Base-by-base conservation (phyloP, 2,888 invertebrate genomes). In the Hemaris fuciformis region DNA sequence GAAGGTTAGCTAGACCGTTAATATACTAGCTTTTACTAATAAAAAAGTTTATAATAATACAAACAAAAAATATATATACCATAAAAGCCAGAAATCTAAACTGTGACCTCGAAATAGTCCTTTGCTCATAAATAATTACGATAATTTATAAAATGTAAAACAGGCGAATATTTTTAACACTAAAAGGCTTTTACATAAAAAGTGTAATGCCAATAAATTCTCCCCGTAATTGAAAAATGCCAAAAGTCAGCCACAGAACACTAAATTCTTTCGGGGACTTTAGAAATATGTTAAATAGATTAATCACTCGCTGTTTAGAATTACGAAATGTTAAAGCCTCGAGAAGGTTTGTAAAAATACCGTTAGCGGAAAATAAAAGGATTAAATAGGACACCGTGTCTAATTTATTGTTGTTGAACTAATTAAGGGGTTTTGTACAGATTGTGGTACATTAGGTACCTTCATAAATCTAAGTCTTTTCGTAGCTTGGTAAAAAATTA, bases 401-500 rank as follows among this genome's bases (percentile, higher is more conserved):
- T 72, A 71, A 74, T 75, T 74, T 72, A 74, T 70, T 69, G 63
- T 66, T 68, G 71, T 69, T 75, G 67, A 72, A 68, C 67, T 74
- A 80, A 79, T 77, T 74, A 77, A 64, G 67, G 68, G 61, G 64
- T 72, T 67, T 62, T 34, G 41, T 59, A 60, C 31, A 56, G 62
- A 62, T 60, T 56, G 59, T 62, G 53, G 48, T 59, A 53, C 43
- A 60, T 56, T 62, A 48, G 42, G 59, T 75, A 70, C 70, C 71
- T 68, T 72, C 70, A 80, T 80, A 80, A 79, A 80, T 80, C 76
- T 64, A 71, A 13, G 53, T 56, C 43, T 48, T 18, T 34, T n/a
- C 34, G 38, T 25, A 41, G 48, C 41, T 48, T 27, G n/a, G 20
- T 23, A 53, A 60, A 41, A 41, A 53, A 53, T 60, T 48, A 48